Evolutionary conservation across 2,797 vertebrate species (phyloP).

Genomic region (Bradypodion pumilum): DNA sequence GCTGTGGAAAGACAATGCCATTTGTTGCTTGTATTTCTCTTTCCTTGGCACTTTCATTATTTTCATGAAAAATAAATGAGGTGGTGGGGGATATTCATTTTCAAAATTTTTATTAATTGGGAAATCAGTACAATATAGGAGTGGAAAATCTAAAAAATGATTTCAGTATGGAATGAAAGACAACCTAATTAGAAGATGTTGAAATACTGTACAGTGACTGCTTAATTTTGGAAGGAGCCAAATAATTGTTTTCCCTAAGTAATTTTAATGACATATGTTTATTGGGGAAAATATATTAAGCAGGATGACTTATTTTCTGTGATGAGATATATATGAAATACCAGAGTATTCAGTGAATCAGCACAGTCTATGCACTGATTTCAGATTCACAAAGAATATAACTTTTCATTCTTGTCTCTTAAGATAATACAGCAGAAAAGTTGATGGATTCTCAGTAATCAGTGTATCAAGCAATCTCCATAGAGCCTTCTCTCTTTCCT

Average conservation of each 20-base stretch:
- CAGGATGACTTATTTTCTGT: background rate
- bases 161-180: background rate
- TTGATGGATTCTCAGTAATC: background rate
- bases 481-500: background rate
- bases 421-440: background rate
- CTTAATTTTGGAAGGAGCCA: background rate
- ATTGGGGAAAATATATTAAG: background rate
- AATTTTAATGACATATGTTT: background rate
- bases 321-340: background rate
- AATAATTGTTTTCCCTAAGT: background rate
- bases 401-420: background rate
- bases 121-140: background rate
- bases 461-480: background rate
- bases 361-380: background rate
- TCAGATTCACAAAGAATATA: background rate
- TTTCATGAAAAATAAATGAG: conserved; percentile 26
- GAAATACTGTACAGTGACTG: background rate
- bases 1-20: conserved; percentile 72
- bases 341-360: background rate
- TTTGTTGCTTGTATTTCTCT: conserved; percentile 33
- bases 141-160: background rate
- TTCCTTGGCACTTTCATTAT: conserved; percentile 8
- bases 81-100: background rate
- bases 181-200: background rate
- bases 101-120: conserved; percentile 52